phyloP scores from a whole-genome alignment of 2,113 vertebrate species.

The Oreochromis tanganicae region DNA sequence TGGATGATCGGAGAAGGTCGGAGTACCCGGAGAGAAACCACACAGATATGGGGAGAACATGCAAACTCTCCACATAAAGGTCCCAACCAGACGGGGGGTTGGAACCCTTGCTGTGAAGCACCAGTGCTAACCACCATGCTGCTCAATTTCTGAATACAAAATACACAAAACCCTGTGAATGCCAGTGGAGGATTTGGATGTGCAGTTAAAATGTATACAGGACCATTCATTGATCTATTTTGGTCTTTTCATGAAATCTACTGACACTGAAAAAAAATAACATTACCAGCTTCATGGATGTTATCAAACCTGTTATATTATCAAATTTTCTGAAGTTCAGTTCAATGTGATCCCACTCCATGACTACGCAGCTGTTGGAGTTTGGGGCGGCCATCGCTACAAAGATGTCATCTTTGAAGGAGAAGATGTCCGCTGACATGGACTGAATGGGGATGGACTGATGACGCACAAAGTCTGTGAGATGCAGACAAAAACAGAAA shows the following conservation, averaged over 20 bases:
- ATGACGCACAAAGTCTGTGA: constrained; percentile 90
- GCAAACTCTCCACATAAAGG: neutral
- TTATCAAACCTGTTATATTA: constrained; percentile 89
- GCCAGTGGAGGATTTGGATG: neutral
- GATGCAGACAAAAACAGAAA: constrained; percentile 14
- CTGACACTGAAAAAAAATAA: neutral
- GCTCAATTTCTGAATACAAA: neutral
- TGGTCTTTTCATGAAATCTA: neutral
- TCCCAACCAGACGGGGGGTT: neutral
- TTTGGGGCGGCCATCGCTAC: constrained; percentile 90
- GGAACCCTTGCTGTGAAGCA: neutral
- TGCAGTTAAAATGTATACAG: neutral
- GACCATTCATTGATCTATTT: neutral
- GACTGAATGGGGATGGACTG: constrained; percentile 91
- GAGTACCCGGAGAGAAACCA: neutral
- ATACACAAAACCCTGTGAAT: neutral
- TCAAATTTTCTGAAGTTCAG: constrained; percentile 95
- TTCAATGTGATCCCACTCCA: constrained; percentile 98
- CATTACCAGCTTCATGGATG: neutral
- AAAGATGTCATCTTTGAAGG: constrained; percentile 92
- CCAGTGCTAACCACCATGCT: neutral
- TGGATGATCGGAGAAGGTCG: neutral
- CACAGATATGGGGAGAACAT: neutral
- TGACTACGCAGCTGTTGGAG: constrained; percentile 93
- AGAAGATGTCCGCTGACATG: constrained; percentile 91